A percentile compares a stretch with the other conserved stretches of the same genome.
These are phyloP conservation scores for Allophyes oxyacanthae DNA, from an alignment of 2,888 invertebrate genomes.

Conservation along the genomic window DNA sequence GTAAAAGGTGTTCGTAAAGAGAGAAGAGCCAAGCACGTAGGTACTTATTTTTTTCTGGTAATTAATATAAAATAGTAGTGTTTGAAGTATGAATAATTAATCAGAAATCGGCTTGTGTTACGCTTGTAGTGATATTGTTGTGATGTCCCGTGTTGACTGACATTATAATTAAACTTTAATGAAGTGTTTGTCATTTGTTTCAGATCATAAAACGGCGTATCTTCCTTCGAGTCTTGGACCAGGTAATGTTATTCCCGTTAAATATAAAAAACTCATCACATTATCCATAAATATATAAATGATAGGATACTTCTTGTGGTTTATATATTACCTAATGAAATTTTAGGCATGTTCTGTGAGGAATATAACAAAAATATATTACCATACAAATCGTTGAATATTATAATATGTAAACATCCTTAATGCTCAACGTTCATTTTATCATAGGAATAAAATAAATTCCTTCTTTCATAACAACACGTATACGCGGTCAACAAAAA, in stretches of 20 bases:
- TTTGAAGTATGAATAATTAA: too few species aligned
- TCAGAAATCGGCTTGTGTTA: too few species aligned
- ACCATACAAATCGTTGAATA: background rate
- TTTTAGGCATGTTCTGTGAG: background rate
- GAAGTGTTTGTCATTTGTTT: conserved; percentile 40
- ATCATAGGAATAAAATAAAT: conserved; percentile 30
- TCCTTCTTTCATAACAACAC: conserved; percentile 44
- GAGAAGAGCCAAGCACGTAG: too few species aligned
- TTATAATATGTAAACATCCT: background rate
- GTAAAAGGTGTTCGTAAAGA: too few species aligned
- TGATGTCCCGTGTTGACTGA: too few species aligned
- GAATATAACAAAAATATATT: background rate
- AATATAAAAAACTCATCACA: too few species aligned
- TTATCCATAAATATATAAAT: too few species aligned
- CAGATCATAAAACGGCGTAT: conserved; percentile 48
- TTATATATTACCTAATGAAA: too few species aligned
- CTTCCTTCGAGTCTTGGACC: conserved; percentile 26
- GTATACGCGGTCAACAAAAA: conserved; percentile 37
- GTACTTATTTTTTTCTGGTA: too few species aligned
- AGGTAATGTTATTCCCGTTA: conserved; percentile 35
- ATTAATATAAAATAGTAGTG: too few species aligned
- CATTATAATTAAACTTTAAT: background rate
- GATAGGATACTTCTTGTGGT: too few species aligned
- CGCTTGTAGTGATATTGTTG: too few species aligned
- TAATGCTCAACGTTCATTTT: conserved; percentile 9